phyloP scores from a whole-genome alignment of 1,140 invertebrate genomes.

The Brachionus manjavacas region DNA sequence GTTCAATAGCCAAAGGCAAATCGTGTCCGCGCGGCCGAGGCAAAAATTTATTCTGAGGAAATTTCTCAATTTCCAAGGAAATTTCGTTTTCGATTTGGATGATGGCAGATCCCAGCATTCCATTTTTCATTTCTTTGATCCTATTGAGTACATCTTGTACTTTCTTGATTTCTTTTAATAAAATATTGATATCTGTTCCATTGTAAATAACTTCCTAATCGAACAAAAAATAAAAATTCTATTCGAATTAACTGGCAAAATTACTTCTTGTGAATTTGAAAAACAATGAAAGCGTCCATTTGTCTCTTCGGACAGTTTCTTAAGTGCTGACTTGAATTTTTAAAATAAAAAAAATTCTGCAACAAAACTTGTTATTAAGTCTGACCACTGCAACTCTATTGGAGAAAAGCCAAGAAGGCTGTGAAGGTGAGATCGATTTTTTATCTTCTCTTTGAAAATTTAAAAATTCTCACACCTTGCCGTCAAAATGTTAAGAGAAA shows the following conservation, averaged over 20 bases:
- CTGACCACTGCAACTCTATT: neutral
- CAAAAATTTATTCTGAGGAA: conserved; percentile 55
- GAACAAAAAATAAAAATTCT: neutral
- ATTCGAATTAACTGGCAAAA: neutral
- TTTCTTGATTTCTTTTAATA: conserved; percentile 55
- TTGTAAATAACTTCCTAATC: conserved; percentile 56
- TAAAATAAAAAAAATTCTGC: neutral
- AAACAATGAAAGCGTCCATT: conserved; percentile 56
- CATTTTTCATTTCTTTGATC: conserved; percentile 67
- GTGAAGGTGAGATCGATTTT: too few relatives aligned
- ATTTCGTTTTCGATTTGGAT: conserved; percentile 58
- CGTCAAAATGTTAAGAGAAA: too few relatives aligned
- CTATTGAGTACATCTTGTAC: conserved; percentile 69
- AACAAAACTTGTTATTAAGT: neutral
- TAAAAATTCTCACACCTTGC: too few relatives aligned
- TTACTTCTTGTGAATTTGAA: conserved; percentile 51
- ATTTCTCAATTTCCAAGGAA: conserved; percentile 52
- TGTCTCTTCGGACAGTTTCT: conserved; percentile 52
- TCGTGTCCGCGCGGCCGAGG: conserved; percentile 57
- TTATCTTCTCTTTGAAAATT: too few relatives aligned
- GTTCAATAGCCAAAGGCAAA: conserved; percentile 51
- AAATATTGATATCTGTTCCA: conserved; percentile 53
- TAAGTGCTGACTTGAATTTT: conserved; percentile 48
- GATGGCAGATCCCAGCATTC: conserved; percentile 55
- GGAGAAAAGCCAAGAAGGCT: too few relatives aligned